A percentile compares a stretch with the other conserved stretches of the same genome.
Evolutionary conservation across 1,140 invertebrate species (phyloP).

Genomic region (Scaptomyza hsui): DNA sequence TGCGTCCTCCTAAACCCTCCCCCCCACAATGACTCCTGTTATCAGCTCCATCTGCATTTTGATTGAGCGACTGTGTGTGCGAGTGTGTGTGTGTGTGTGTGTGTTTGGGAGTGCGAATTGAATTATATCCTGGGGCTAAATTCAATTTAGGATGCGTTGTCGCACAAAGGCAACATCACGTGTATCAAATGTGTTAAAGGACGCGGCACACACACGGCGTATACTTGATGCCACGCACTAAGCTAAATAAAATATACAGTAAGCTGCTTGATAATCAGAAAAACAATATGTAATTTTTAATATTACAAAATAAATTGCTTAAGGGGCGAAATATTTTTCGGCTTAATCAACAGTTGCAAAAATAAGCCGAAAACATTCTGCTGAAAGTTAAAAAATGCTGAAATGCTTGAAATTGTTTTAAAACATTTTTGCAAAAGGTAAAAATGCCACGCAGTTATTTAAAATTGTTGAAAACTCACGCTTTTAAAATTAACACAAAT

Average conservation of each 20-base stretch:
- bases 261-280: background rate
- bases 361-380: no score
- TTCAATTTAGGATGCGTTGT: slow-evolving; percentile 60
- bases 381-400: no score
- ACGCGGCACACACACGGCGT: slow-evolving; percentile 49
- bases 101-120: slow-evolving; percentile 59
- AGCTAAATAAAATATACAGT: background rate
- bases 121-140: slow-evolving; percentile 64
- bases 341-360: no score
- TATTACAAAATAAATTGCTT: no score
- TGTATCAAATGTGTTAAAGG: slow-evolving; percentile 29
- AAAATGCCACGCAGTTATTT: no score
- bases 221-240: slow-evolving; percentile 38
- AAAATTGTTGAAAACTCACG: no score
- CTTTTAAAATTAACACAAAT: no score
- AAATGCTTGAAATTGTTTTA: no score
- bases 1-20: background rate
- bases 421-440: no score
- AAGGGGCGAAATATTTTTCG: no score
- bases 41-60: slow-evolving; percentile 19
- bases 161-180: slow-evolving; percentile 46
- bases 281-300: no score
- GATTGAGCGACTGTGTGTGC: slow-evolving; percentile 6
- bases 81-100: slow-evolving; percentile 29
- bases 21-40: slow-evolving; percentile 3